A percentile compares a stretch with the other conserved stretches of the same genome.
Conservation (phyloP, 2,797 vertebrate genomes). For the Bradypodion pumilum region DNA sequence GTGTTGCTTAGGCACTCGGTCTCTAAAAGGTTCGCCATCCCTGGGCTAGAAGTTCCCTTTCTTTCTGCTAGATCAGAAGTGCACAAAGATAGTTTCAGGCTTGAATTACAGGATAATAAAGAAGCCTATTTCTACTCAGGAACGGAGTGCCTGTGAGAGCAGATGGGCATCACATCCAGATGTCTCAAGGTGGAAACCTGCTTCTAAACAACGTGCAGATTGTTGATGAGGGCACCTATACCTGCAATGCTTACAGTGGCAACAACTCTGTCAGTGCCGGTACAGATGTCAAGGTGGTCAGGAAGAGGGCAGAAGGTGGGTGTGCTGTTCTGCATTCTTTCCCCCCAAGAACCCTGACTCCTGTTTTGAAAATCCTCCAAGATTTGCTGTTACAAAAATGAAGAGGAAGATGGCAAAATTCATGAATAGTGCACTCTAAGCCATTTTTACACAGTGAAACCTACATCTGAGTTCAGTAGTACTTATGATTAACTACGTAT, state of each 20-base stretch:
- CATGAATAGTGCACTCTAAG: not conserved
- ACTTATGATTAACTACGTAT: too few species aligned
- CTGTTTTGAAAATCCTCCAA: too few species aligned
- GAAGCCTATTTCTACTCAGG: slow-evolving; percentile 65
- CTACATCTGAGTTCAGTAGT: too few species aligned
- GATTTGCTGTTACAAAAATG: too few species aligned
- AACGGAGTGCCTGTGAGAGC: slow-evolving; percentile 88
- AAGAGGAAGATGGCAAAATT: not conserved
- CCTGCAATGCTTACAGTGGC: slow-evolving; percentile 90
- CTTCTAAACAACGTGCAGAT: slow-evolving; percentile 80
- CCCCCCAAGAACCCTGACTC: accelerated
- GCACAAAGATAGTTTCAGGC: not conserved
- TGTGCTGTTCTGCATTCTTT: not conserved
- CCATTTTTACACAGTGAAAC: not conserved
- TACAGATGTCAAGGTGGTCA: slow-evolving; percentile 85
- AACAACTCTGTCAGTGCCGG: slow-evolving; percentile 90
- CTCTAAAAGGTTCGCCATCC: too few species aligned
- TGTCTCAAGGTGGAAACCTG: slow-evolving; percentile 86
- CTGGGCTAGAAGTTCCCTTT: not conserved
- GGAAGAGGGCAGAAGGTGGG: slow-evolving; percentile 75
- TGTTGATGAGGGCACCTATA: slow-evolving; percentile 90
- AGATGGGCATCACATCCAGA: slow-evolving; percentile 79
- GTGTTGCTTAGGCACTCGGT: too few species aligned
- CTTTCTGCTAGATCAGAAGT: not conserved
- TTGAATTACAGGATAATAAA: not conserved